These are phyloP conservation scores for Austrofundulus limnaeus DNA, from an alignment of 2,113 vertebrate genomes.

Conservation along the genomic window DNA sequence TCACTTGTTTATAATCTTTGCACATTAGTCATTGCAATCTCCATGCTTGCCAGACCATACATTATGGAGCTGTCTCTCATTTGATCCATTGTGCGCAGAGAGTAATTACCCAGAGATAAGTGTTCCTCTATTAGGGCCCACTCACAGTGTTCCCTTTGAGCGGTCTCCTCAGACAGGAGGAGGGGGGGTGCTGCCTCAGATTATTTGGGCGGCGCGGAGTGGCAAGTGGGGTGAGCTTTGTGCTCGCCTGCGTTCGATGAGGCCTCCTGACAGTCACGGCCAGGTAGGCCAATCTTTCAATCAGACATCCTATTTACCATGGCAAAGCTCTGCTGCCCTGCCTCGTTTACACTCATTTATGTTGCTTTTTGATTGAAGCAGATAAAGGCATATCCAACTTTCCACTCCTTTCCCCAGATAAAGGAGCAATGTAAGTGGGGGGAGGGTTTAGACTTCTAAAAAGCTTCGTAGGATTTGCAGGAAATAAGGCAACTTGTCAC, in stretches of 20 bases:
- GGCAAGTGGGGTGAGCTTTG: constrained; percentile 51
- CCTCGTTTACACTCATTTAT: constrained; percentile 51
- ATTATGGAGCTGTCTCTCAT: constrained; percentile 75
- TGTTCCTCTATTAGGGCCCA: constrained; percentile 62
- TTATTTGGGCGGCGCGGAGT: constrained; percentile 57
- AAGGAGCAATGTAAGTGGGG: constrained; percentile 22
- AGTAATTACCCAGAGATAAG: constrained; percentile 79
- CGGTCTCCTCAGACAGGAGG: constrained; percentile 72
- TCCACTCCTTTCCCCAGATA: constrained; percentile 26
- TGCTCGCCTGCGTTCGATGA: constrained; percentile 64
- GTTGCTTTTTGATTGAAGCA: constrained; percentile 51
- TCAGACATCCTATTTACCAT: constrained; percentile 73
- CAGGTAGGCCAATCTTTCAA: constrained; percentile 74
- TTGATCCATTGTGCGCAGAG: constrained; percentile 74
- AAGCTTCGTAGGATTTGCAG: constrained; percentile 17
- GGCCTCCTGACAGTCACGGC: constrained; percentile 65
- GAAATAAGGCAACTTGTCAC: constrained; percentile 39
- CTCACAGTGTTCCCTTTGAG: constrained; percentile 47
- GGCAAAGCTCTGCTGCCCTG: constrained; percentile 70
- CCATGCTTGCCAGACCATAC: constrained; percentile 66
- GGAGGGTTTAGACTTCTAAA: constrained; percentile 28
- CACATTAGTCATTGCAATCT: constrained; percentile 70
- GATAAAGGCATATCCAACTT: constrained; percentile 48
- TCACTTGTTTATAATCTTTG: constrained; percentile 68
- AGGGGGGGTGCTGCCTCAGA: constrained; percentile 54